These are phyloP conservation scores for Calonectris borealis DNA, from an alignment of 2,113 vertebrate genomes.

Conservation along the genomic window DNA sequence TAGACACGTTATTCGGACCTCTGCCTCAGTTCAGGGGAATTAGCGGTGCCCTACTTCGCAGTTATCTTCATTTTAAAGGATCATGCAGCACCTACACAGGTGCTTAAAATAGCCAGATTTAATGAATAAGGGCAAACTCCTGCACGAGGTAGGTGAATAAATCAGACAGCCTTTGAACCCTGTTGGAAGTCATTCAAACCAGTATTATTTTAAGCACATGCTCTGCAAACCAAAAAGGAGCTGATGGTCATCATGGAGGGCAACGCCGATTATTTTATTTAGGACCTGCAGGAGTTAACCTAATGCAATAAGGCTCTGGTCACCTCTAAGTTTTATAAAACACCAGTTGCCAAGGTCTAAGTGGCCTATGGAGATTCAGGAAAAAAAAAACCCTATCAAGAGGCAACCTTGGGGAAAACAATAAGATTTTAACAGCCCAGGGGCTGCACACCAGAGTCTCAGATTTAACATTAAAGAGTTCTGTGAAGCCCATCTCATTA, in stretches of 20 bases:
- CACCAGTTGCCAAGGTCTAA: not conserved
- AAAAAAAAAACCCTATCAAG: not conserved
- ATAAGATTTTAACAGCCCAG: not conserved
- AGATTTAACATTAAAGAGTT: too few relatives aligned
- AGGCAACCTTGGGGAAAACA: not conserved
- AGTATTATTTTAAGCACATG: not conserved
- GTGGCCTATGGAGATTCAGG: not conserved
- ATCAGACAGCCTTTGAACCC: not conserved
- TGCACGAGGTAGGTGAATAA: not conserved
- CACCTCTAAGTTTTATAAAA: not conserved
- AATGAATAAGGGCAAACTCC: not conserved
- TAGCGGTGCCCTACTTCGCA: not conserved
- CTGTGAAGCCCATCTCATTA: too few relatives aligned
- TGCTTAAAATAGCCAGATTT: not conserved
- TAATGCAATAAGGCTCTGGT: not conserved
- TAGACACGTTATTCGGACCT: not conserved
- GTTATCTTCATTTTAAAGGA: not conserved
- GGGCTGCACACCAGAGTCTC: too few relatives aligned
- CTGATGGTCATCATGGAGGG: fast-evolving
- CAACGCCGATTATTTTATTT: not conserved
- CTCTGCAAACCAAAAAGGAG: not conserved
- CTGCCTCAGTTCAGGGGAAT: not conserved
- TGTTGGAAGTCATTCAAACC: not conserved
- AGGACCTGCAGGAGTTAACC: not conserved
- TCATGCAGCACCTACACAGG: not conserved